phyloP scores from a whole-genome alignment of 1,140 invertebrate genomes.

The Nasonia vitripennis region DNA sequence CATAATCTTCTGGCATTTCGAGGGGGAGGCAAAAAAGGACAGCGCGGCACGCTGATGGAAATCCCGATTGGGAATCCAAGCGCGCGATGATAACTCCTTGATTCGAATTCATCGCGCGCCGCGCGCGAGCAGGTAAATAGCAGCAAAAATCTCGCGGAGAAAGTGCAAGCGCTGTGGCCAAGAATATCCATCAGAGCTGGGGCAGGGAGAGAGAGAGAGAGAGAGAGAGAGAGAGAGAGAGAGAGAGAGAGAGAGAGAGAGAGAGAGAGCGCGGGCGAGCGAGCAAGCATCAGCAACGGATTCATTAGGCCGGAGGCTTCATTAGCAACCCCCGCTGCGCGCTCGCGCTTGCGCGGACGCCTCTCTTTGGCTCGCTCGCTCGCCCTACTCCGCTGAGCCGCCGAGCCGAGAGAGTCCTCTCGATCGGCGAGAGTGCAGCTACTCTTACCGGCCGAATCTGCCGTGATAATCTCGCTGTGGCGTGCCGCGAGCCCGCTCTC shows the following conservation, averaged over 20 bases:
- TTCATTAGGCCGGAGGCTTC: slow-evolving; percentile 31
- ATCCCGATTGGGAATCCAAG: neutral
- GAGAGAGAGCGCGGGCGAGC: neutral
- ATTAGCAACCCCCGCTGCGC: slow-evolving; percentile 16
- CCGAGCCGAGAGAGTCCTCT: neutral
- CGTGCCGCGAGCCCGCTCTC: slow-evolving; percentile 6
- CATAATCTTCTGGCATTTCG: neutral
- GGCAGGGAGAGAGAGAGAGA: no score
- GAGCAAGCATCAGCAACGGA: neutral
- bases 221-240: no score
- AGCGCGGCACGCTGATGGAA: neutral
- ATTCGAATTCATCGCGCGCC: neutral
- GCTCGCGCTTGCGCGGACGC: neutral
- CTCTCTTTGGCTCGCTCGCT: neutral
- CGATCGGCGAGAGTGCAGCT: neutral
- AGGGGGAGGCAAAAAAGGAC: neutral
- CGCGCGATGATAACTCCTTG: neutral
- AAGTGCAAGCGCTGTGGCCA: neutral
- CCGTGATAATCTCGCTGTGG: slow-evolving; percentile 32
- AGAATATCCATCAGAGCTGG: neutral
- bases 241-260: no score
- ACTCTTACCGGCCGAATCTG: neutral
- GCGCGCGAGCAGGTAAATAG: neutral
- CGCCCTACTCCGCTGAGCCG: neutral
- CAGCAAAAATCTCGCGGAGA: neutral